Conservation (phyloP, 2,888 invertebrate genomes). For the Ophion ellenae region DNA sequence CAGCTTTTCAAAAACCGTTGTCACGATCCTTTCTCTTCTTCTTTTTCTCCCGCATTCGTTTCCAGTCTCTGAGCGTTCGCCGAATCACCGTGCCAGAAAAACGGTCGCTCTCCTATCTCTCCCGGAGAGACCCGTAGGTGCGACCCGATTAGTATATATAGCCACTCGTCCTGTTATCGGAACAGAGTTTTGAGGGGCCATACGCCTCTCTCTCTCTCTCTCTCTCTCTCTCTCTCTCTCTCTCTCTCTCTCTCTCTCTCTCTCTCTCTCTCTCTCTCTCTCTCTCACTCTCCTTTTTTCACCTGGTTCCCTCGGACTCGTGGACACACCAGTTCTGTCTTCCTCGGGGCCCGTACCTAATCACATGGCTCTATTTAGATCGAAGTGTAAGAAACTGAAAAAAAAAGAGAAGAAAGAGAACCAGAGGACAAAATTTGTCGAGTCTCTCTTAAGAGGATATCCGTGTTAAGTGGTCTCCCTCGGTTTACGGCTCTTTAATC, state of each 20-base stretch:
- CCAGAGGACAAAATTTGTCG: slow-evolving; percentile 63
- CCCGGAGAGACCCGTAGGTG: slow-evolving; percentile 52
- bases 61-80: slow-evolving; percentile 46
- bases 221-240: slow-evolving; percentile 49
- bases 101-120: slow-evolving; percentile 63
- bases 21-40: slow-evolving; percentile 35
- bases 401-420: not conserved
- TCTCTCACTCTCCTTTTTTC: not conserved
- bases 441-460: slow-evolving; percentile 83
- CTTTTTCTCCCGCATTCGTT: slow-evolving; percentile 28
- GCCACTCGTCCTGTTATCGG: slow-evolving; percentile 75
- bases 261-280: not conserved
- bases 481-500: slow-evolving; percentile 81
- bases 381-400: slow-evolving; percentile 45
- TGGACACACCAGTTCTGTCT: not conserved
- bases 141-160: slow-evolving; percentile 77
- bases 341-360: slow-evolving; percentile 77
- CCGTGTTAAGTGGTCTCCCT: slow-evolving; percentile 80
- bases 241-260: slow-evolving; percentile 12
- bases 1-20: slow-evolving; percentile 48
- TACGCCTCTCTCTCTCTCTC: slow-evolving; percentile 65
- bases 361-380: slow-evolving; percentile 83
- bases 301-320: slow-evolving; percentile 24
- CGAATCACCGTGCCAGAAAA: slow-evolving; percentile 58
- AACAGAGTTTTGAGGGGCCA: slow-evolving; percentile 74